These are phyloP conservation scores for Gastrophysa polygoni DNA, from an alignment of 2,888 invertebrate species.

Conservation along the genomic window DNA sequence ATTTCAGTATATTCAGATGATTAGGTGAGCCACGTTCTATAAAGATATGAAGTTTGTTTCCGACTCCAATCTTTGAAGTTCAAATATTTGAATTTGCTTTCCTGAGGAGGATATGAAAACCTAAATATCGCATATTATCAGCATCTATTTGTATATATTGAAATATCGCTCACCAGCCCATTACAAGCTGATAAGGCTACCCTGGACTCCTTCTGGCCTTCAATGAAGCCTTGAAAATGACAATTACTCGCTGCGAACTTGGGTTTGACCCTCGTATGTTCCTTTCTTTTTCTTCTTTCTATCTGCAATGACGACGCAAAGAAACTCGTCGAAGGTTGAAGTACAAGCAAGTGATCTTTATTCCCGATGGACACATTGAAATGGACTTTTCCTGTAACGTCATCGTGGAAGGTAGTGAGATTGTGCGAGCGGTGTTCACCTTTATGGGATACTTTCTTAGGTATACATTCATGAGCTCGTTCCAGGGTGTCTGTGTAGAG, in stretches of 20 bases:
- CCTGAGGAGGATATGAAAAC: no score
- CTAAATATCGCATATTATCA: no score
- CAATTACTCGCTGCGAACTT: constrained; percentile 66
- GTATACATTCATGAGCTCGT: constrained; percentile 65
- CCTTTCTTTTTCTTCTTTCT: constrained; percentile 67
- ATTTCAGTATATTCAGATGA: no score
- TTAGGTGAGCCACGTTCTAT: no score
- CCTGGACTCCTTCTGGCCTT: constrained; percentile 71
- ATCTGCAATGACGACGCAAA: constrained; percentile 73
- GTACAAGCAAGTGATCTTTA: constrained; percentile 53
- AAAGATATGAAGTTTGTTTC: no score
- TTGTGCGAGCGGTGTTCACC: constrained; percentile 56
- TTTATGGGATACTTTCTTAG: constrained; percentile 65
- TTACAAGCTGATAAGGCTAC: constrained; percentile 83
- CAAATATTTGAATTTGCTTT: no score
- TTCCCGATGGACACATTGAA: constrained; percentile 59
- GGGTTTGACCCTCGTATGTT: constrained; percentile 63
- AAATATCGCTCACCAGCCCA: constrained; percentile 77
- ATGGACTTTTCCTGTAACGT: constrained; percentile 59
- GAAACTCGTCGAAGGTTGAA: constrained; percentile 68
- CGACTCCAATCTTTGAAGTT: no score
- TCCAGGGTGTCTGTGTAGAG: constrained; percentile 60
- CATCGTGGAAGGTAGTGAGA: constrained; percentile 63
- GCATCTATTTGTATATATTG: no score
- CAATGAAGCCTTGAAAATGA: constrained; percentile 79